A percentile compares a stretch with the other conserved stretches of the same genome.
Evolutionary conservation across 2,888 invertebrate genomes (phyloP).

Genomic region (Artemia sinica): DNA sequence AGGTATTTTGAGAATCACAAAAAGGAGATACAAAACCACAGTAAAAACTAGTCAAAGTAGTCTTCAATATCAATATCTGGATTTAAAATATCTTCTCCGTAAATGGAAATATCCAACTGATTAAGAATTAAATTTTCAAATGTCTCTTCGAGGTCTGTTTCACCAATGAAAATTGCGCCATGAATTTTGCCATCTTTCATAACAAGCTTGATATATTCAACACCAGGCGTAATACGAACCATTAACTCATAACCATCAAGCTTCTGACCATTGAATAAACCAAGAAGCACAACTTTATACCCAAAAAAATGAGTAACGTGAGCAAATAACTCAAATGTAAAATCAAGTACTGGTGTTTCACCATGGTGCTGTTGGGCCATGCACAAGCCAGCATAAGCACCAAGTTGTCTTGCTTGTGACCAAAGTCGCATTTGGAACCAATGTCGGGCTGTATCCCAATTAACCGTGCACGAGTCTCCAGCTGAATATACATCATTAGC

Average conservation of each 20-base stretch:
- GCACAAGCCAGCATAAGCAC: conserved; percentile 72
- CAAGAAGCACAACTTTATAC: conserved; percentile 74
- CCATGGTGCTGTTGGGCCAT: conserved; percentile 50
- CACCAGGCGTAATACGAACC: conserved; percentile 48
- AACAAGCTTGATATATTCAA: conserved; percentile 61
- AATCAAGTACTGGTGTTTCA: conserved; percentile 51
- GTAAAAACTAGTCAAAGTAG: conserved; percentile 65
- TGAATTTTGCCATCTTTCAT: conserved; percentile 63
- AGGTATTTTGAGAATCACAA: too few species aligned
- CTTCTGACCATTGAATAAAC: conserved; percentile 81
- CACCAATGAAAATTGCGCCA: conserved; percentile 88
- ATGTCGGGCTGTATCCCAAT: conserved; percentile 54
- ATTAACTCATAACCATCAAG: conserved; percentile 67
- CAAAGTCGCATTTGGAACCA: conserved; percentile 85
- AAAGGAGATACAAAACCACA: not conserved
- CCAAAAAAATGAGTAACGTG: conserved; percentile 91
- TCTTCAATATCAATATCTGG: conserved; percentile 95
- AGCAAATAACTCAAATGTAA: conserved; percentile 91
- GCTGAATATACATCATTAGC: conserved; percentile 68
- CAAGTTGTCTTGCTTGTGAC: conserved; percentile 98
- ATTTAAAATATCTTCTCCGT: conserved; percentile 81
- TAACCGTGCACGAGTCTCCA: conserved; percentile 78
- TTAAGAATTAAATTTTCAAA: conserved; percentile 94
- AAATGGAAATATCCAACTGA: conserved; percentile 67
- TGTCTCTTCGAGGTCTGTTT: conserved; percentile 91